These are phyloP conservation scores for Piprites chloris DNA, from an alignment of 2,113 vertebrate genomes.

Conservation along the genomic window DNA sequence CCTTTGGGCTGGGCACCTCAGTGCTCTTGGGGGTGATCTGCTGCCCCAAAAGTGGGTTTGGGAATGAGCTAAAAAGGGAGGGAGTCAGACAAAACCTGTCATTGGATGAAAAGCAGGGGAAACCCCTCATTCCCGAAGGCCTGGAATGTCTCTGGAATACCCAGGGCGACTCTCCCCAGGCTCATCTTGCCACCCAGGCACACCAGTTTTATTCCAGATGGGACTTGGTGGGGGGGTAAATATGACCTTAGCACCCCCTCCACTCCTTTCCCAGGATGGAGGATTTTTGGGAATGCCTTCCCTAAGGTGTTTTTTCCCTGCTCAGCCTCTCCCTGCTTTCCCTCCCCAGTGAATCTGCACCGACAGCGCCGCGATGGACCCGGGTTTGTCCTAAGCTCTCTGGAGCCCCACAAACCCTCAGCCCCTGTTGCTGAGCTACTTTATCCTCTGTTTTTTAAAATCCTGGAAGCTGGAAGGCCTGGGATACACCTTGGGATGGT, in stretches of 20 bases:
- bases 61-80: no score
- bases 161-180: no score
- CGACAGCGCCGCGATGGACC: neutral
- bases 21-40: neutral
- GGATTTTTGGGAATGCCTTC: neutral
- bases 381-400: neutral
- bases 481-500: neutral
- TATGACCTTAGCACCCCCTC: neutral
- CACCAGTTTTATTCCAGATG: neutral
- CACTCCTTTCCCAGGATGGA: accelerated
- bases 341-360: neutral
- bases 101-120: neutral
- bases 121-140: neutral
- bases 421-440: neutral
- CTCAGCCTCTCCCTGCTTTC: no score
- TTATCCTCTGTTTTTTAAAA: neutral
- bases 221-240: neutral
- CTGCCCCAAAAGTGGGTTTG: neutral
- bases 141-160: neutral
- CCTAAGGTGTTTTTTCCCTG: neutral
- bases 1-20: neutral
- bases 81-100: neutral
- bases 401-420: neutral
- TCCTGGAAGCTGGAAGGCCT: neutral
- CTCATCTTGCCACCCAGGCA: neutral